Conservation (phyloP, 2,113 vertebrate species). For the Rallus limicola region DNA sequence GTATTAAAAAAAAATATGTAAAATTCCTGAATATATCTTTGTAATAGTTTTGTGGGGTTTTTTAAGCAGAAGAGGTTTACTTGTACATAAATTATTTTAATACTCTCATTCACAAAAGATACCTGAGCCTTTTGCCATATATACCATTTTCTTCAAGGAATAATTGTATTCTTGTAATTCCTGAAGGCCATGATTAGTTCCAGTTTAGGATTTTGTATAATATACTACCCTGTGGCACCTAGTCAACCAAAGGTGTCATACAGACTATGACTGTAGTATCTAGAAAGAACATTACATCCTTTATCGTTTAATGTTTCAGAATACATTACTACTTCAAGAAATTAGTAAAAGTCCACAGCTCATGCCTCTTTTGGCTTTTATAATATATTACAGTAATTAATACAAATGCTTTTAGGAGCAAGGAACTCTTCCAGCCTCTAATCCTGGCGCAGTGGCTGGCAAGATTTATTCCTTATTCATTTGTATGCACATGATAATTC, state of each 20-base stretch:
- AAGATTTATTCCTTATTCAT: constrained; percentile 42
- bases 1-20: background rate
- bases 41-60: background rate
- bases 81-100: background rate
- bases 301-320: background rate
- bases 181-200: constrained; percentile 34
- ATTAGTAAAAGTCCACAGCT: background rate
- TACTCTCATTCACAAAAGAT: background rate
- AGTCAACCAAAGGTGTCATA: background rate
- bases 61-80: background rate
- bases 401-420: background rate
- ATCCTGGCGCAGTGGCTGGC: background rate
- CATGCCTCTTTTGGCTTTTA: background rate
- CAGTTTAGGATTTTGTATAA: background rate
- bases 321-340: background rate
- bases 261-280: background rate
- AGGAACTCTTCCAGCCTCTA: background rate
- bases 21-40: background rate
- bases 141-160: background rate
- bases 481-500: constrained; percentile 29
- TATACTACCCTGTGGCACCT: background rate
- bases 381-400: background rate
- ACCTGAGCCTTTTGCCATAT: background rate
- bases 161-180: background rate
- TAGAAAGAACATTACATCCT: background rate